Conservation (phyloP, 2,888 invertebrate species). For the Dione juno region DNA sequence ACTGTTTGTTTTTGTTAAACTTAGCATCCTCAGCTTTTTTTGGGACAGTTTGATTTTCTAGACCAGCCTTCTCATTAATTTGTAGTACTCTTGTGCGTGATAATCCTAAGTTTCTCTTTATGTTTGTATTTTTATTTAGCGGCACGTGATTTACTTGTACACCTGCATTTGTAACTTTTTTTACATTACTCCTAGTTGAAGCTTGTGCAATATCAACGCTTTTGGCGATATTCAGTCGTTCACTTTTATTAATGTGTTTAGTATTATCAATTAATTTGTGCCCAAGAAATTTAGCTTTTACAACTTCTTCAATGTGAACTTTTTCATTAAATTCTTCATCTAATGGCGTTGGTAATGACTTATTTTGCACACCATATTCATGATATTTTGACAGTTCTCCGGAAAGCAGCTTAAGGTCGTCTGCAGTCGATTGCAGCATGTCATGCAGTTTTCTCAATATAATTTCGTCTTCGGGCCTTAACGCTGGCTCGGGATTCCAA, state of each 20-base stretch:
- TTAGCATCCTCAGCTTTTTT: background rate
- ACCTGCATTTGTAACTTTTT: constrained; percentile 52
- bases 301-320: constrained; percentile 76
- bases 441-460: constrained; percentile 73
- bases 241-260: constrained; percentile 34
- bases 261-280: constrained; percentile 65
- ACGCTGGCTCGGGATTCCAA: constrained; percentile 73
- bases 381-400: constrained; percentile 69
- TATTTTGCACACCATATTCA: constrained; percentile 65
- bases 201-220: constrained; percentile 39
- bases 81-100: constrained; percentile 65
- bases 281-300: constrained; percentile 78
- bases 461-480: constrained; percentile 77
- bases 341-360: constrained; percentile 67
- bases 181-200: constrained; percentile 45
- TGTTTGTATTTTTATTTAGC: constrained; percentile 50
- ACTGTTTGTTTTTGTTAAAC: constrained; percentile 44
- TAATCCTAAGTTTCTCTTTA: constrained; percentile 60
- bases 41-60: constrained; percentile 12
- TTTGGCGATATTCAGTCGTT: constrained; percentile 35
- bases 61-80: constrained; percentile 56
- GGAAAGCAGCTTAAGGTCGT: constrained; percentile 75
- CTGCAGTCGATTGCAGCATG: constrained; percentile 78
- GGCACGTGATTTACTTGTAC: constrained; percentile 54
- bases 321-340: constrained; percentile 79